phyloP scores from a whole-genome alignment of 1,140 invertebrate species.

The Bilobella aurantiaca region DNA sequence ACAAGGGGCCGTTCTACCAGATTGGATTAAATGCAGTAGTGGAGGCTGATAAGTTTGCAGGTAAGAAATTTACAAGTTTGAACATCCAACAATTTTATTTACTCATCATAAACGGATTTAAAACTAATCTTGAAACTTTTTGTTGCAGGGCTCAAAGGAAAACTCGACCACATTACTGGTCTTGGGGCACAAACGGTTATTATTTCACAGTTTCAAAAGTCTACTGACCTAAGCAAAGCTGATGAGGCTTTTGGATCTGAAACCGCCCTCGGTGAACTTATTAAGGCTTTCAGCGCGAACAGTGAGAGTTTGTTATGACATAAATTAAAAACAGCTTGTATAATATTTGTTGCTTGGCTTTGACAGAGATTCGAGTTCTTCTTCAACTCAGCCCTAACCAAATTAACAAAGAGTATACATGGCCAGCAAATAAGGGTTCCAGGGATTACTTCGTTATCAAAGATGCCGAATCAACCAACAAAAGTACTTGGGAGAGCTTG shows the following conservation, averaged over 20 bases:
- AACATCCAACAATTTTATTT: background rate
- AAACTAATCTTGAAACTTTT: conserved; percentile 35
- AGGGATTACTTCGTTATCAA: conserved; percentile 19
- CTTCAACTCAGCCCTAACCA: conserved; percentile 28
- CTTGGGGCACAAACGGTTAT: conserved; percentile 41
- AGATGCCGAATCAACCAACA: background rate
- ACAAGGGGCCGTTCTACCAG: conserved; percentile 23
- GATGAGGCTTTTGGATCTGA: conserved; percentile 40
- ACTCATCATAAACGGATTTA: conserved; percentile 38
- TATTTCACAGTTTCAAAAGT: conserved; percentile 42
- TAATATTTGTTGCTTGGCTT: background rate
- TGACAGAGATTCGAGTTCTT: conserved; percentile 13
- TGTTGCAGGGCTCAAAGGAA: conserved; percentile 40
- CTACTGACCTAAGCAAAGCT: conserved; percentile 41
- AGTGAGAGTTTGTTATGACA: background rate
- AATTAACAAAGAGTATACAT: conserved; percentile 18
- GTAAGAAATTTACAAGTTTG: too few species aligned
- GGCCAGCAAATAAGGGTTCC: conserved; percentile 18
- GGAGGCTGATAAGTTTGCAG: conserved; percentile 17
- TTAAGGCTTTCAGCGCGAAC: conserved; percentile 39
- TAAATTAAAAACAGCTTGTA: background rate
- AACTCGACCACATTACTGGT: conserved; percentile 40
- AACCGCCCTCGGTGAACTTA: conserved; percentile 19
- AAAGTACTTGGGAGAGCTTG: conserved; percentile 12
- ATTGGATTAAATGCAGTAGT: conserved; percentile 17